Base-by-base conservation (phyloP, 2,113 vertebrate species). In the Sapayoa aenigma region DNA sequence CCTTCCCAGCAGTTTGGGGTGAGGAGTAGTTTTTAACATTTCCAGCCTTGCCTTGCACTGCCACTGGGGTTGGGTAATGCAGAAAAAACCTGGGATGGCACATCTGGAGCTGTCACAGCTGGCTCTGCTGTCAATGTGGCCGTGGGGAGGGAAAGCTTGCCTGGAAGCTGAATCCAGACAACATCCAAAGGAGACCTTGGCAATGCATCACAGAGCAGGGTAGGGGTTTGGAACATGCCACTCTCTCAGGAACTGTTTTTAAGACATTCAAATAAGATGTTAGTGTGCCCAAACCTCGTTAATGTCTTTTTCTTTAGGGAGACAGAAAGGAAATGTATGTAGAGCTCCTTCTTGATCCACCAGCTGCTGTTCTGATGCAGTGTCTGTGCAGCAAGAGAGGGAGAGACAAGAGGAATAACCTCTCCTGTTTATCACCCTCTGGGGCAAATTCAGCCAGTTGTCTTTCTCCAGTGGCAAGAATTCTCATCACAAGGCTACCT, bases 401-500 rank as follows among this genome's bases (percentile, higher is more conserved):
- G 49, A 56, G n/a, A 84, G 28, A 15, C 9, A 24, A 23, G 0
- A 53, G 73, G 49, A 16, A 84, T 31, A 69, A 53, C 4, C 20
- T 5, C 20, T 84, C 50, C 53, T 5, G 4, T 1, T 28, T 4
- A 25, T 31, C 63, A 49, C n/a, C 33, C 14, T 24, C 24, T 19
- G 7, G 68, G 65, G 63, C 8, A 75, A 56, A 89, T 42, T 17
- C 49, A n/a, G 8, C 20, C 16, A 18, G 30, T 42, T 55, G 49
- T 62, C 46, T 25, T 58, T 14, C 33, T n/a, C 11, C 9, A 17
- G 42, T 22, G 39, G 30, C 53, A 68, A 3, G 23, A 59, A 52
- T 3, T 16, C 11, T 19, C 3, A 1, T 2, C 33, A 6, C 69
- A 13, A 30, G 14, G 28, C 25, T 11, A 3, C 12, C 24, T 12